Conservation (phyloP, 2,113 vertebrate genomes). For the Tetrax tetrax region DNA sequence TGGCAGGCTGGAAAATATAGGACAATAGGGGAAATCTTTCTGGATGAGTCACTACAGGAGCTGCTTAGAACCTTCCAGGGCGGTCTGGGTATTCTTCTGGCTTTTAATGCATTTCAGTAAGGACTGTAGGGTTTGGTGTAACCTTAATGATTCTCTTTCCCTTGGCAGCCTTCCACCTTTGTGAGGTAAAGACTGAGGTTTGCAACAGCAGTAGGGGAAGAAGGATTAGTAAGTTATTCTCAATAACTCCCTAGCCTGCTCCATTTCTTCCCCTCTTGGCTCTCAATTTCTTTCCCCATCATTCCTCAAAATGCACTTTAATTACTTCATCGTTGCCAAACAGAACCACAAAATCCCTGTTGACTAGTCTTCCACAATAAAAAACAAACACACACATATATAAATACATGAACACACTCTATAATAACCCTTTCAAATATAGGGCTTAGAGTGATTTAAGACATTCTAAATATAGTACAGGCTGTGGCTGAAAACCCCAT, state of each 20-base stretch:
- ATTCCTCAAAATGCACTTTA: constrained; percentile 43
- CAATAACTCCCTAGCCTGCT: constrained; percentile 17
- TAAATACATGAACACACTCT: constrained; percentile 3
- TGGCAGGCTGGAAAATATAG: constrained; percentile 32
- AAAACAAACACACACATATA: background rate
- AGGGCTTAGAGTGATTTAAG: constrained; percentile 32
- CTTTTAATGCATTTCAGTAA: background rate
- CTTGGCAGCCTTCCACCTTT: constrained; percentile 39
- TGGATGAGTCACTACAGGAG: constrained; percentile 54
- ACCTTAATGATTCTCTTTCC: background rate
- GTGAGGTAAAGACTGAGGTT: constrained; percentile 27
- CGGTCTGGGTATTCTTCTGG: constrained; percentile 4
- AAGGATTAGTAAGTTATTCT: background rate
- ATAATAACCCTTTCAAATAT: constrained; percentile 28
- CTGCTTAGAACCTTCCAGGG: background rate
- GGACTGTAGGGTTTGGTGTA: background rate
- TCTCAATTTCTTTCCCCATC: background rate
- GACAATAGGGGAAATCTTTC: constrained; percentile 52
- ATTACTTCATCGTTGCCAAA: constrained; percentile 35
- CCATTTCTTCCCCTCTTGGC: constrained; percentile 15
- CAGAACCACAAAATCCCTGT: constrained; percentile 49
- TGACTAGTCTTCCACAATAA: constrained; percentile 22
- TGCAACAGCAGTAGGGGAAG: background rate
- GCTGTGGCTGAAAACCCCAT: constrained; percentile 56
- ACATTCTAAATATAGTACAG: constrained; percentile 68